Evolutionary conservation across 1,140 invertebrate genomes (phyloP).

Genomic region (Pachyrhynchus sulphureomaculatus): DNA sequence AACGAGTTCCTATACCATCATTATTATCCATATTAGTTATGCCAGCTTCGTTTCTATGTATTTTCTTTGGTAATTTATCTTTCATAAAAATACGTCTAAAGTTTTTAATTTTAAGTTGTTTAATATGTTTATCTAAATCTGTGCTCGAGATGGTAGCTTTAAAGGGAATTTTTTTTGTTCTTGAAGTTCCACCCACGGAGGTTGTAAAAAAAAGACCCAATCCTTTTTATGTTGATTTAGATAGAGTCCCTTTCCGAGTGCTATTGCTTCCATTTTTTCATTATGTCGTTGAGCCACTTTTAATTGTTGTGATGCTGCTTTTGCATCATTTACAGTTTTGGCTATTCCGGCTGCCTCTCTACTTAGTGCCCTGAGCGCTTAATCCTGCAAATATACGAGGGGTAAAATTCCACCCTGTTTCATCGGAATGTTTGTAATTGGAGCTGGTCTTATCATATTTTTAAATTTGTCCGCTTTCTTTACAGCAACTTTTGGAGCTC

Average conservation of each 20-base stretch:
- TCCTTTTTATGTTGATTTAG: slow-evolving; percentile 1
- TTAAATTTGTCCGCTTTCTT: too few species aligned
- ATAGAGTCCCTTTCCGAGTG: slow-evolving; percentile 36
- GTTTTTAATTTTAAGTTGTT: slow-evolving; percentile 34
- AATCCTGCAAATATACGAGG: slow-evolving; percentile 49
- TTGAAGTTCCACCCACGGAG: too few species aligned
- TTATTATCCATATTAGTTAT: slow-evolving; percentile 42
- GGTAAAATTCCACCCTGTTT: slow-evolving; percentile 34
- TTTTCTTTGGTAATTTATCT: slow-evolving; percentile 31
- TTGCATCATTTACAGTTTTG: slow-evolving; percentile 45
- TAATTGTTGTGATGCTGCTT: too few species aligned
- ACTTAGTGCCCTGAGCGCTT: slow-evolving; percentile 43
- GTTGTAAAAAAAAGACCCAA: background rate
- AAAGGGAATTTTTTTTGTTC: slow-evolving; percentile 10
- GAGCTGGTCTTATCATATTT: too few species aligned
- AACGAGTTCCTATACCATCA: background rate
- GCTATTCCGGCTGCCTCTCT: slow-evolving; percentile 43
- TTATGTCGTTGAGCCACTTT: too few species aligned
- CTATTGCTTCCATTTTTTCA: too few species aligned
- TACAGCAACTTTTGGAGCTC: too few species aligned
- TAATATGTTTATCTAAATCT: slow-evolving; percentile 36
- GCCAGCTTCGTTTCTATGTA: slow-evolving; percentile 24
- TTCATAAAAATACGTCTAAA: slow-evolving; percentile 47
- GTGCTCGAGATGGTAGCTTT: slow-evolving; percentile 21
- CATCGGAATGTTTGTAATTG: too few species aligned